Base-by-base conservation (phyloP, 64 coral and sea anemone genomes). In the Actinia equina region DNA sequence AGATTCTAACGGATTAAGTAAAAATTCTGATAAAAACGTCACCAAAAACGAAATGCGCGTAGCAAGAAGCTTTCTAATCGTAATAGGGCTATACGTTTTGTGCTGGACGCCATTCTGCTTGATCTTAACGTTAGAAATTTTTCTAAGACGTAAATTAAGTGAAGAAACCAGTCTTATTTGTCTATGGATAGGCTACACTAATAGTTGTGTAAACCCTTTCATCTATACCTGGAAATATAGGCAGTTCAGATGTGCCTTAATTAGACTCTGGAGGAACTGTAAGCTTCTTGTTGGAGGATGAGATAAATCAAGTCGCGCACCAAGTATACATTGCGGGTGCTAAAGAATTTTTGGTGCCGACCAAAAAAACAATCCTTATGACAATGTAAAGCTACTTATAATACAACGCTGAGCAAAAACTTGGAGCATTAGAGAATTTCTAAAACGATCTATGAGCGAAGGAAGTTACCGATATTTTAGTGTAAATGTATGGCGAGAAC, bases 151-250 rank as follows among this genome's bases (percentile, higher is more conserved):
- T 18, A 88, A 62, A 60, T 45, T 78, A 7, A 64, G 59, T 8
- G 71, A 74, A 17, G 76, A 85, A 84, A 76, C 44, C 1, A 83
- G 87, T 7, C 53, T 93, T 22, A 78, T 93, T 52, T 89, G 67
- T 26, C 69, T 93, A 56, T 93, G 91, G 91, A 17, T 88, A 10
- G 91, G 87, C 17, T 93, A 93, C 69, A 57, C 55, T 11, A 93
- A 93, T 44, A 93, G 87, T 23, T 77, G 82, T 1, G 52, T 93
- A 7, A 93, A 93, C n/a, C 91, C 91, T 44, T 20, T 93, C 14
- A 80, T 93, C 43, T 93, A 93, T 55, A 89, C 91, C 10, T 93
- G 91, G 91, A 93, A 93, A 37, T 93, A 93, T 71, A 89, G 86
- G 41, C 91, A 93, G 55, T 93, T 93, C 43, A 82, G 91, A 51